Evolutionary conservation across 2,797 vertebrate species (phyloP).

Genomic region (Catostomus latipinnis): DNA sequence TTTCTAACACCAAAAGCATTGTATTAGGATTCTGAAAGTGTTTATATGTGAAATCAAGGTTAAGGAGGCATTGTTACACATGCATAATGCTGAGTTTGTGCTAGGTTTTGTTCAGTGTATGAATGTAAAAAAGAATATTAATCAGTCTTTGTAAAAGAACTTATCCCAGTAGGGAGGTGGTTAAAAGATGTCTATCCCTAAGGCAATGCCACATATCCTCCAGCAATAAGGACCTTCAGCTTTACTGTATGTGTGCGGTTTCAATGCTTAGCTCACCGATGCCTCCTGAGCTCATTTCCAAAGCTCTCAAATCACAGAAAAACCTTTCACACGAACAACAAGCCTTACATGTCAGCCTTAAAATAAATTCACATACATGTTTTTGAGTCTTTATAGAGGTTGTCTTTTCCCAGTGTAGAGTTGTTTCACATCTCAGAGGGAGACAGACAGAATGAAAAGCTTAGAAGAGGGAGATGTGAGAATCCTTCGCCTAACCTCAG

Average conservation of each 20-base stretch:
- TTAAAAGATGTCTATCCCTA: slow-evolving; percentile 41
- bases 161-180: slow-evolving; percentile 20
- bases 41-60: not conserved
- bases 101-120: not conserved
- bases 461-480: slow-evolving; percentile 24
- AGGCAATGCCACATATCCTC: slow-evolving; percentile 7
- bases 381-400: slow-evolving; percentile 15
- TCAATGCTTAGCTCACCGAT: not conserved
- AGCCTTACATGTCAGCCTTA: slow-evolving; percentile 15
- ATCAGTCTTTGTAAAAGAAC: slow-evolving; percentile 20
- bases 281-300: slow-evolving; percentile 10
- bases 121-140: not conserved
- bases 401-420: slow-evolving; percentile 38
- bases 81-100: not conserved
- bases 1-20: slow-evolving; percentile 5
- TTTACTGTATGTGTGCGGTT: not conserved
- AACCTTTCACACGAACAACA: slow-evolving; percentile 21
- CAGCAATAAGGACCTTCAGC: slow-evolving; percentile 2
- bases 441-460: slow-evolving; percentile 24
- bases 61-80: not conserved
- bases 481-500: slow-evolving; percentile 38
- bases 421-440: not conserved
- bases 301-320: slow-evolving; percentile 29
- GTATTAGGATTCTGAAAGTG: not conserved
- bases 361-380: slow-evolving; percentile 24